phyloP scores from a whole-genome alignment of 1,140 invertebrate genomes.

The Sycophila sp. region DNA sequence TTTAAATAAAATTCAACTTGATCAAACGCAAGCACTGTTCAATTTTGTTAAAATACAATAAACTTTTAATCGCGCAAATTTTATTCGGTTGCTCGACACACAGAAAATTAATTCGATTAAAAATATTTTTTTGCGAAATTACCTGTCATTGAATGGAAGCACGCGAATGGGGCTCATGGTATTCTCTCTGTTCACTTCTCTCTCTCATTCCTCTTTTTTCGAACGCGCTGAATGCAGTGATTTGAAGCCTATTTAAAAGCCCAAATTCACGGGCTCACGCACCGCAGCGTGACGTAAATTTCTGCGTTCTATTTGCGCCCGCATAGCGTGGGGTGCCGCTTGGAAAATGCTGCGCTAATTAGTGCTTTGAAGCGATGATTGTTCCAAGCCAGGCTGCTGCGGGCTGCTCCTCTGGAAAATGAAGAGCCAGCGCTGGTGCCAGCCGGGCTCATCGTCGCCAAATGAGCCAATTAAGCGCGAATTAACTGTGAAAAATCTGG shows the following conservation, averaged over 20 bases:
- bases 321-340: conserved; percentile 51
- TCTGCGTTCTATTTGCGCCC: conserved; percentile 39
- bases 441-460: not conserved
- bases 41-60: too few species aligned
- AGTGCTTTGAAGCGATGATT: conserved; percentile 54
- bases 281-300: not conserved
- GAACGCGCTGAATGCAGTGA: not conserved
- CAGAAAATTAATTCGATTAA: too few species aligned
- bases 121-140: too few species aligned
- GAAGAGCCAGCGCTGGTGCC: not conserved
- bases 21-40: too few species aligned
- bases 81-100: too few species aligned
- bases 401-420: too few species aligned
- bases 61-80: too few species aligned
- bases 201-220: not conserved
- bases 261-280: not conserved
- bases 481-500: conserved; percentile 18
- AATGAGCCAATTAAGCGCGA: conserved; percentile 22
- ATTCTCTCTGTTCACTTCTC: too few species aligned
- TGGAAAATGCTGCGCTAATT: conserved; percentile 52
- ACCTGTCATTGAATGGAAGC: too few species aligned
- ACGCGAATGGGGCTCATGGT: too few species aligned
- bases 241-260: conserved; percentile 4
- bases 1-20: too few species aligned
- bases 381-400: conserved; percentile 26